phyloP scores from a whole-genome alignment of 2,888 invertebrate species.

The Volucella bombylans region DNA sequence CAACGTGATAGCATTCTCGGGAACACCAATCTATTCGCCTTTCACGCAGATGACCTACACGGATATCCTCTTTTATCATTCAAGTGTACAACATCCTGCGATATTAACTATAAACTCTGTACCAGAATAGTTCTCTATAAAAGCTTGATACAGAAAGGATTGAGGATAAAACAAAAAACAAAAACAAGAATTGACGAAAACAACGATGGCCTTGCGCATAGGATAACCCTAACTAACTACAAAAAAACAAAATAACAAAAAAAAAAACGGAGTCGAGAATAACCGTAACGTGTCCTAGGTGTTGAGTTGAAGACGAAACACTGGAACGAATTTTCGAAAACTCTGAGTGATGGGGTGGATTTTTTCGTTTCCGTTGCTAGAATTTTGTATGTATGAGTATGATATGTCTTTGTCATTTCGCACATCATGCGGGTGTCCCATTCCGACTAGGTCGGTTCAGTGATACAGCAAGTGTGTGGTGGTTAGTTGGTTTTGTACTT shows the following conservation, averaged over 20 bases:
- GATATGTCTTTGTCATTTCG: slow-evolving; percentile 39
- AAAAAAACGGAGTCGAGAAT: slow-evolving; percentile 5
- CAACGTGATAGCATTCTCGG: slow-evolving; percentile 61
- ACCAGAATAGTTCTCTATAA: slow-evolving; percentile 19
- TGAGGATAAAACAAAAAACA: slow-evolving; percentile 17
- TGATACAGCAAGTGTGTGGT: slow-evolving; percentile 22
- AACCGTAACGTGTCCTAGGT: slow-evolving; percentile 38
- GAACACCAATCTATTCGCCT: slow-evolving; percentile 59
- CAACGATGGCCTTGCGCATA: slow-evolving; percentile 31
- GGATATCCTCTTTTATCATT: slow-evolving; percentile 56
- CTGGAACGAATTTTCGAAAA: slow-evolving; percentile 1
- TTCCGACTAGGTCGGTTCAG: background rate
- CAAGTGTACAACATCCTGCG: slow-evolving; percentile 55
- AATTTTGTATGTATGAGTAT: slow-evolving; percentile 22
- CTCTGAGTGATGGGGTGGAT: slow-evolving; percentile 14
- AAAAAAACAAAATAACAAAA: background rate
- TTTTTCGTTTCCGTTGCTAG: slow-evolving; percentile 3
- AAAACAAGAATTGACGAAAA: slow-evolving; percentile 27
- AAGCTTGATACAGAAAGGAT: slow-evolving; percentile 15
- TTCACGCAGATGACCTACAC: slow-evolving; percentile 53
- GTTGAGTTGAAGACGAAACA: slow-evolving; percentile 41
- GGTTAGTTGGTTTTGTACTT: slow-evolving; percentile 31
- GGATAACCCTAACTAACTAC: slow-evolving; percentile 9
- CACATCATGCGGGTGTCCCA: slow-evolving; percentile 28
- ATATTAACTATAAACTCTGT: slow-evolving; percentile 51